Evolutionary conservation across 2,888 invertebrate genomes (phyloP).

Genomic region (Agrochola circellaris): DNA sequence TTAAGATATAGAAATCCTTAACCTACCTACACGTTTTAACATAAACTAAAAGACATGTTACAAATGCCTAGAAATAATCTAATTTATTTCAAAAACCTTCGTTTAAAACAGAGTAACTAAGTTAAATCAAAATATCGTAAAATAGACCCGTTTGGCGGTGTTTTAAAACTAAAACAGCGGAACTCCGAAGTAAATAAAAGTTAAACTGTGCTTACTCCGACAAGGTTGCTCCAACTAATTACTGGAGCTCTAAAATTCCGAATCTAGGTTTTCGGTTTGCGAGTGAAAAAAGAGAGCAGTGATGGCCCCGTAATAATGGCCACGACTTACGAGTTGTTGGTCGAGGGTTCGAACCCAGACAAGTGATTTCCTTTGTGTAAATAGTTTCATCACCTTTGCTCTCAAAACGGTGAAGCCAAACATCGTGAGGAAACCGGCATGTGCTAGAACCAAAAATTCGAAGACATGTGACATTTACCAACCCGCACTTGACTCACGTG

Average conservation of each 20-base stretch:
- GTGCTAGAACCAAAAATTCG: no score
- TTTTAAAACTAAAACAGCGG: constrained; percentile 49
- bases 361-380: no score
- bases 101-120: constrained; percentile 11
- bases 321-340: no score
- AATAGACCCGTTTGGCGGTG: constrained; percentile 6
- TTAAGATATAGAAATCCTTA: not conserved
- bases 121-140: constrained; percentile 39
- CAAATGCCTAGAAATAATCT: not conserved
- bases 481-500: no score
- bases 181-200: constrained; percentile 52
- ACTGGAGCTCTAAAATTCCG: constrained; percentile 25
- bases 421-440: no score
- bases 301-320: no score
- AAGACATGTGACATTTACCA: no score
- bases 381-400: no score
- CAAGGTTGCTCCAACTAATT: constrained; percentile 52
- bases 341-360: no score
- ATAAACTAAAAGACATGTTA: not conserved
- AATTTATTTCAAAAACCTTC: constrained; percentile 6
- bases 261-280: constrained; percentile 18
- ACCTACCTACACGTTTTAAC: not conserved
- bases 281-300: not conserved
- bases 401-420: no score
- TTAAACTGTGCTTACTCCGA: constrained; percentile 50